These are phyloP conservation scores for Ostrea edulis DNA, from an alignment of 1,140 invertebrate genomes.

Conservation along the genomic window DNA sequence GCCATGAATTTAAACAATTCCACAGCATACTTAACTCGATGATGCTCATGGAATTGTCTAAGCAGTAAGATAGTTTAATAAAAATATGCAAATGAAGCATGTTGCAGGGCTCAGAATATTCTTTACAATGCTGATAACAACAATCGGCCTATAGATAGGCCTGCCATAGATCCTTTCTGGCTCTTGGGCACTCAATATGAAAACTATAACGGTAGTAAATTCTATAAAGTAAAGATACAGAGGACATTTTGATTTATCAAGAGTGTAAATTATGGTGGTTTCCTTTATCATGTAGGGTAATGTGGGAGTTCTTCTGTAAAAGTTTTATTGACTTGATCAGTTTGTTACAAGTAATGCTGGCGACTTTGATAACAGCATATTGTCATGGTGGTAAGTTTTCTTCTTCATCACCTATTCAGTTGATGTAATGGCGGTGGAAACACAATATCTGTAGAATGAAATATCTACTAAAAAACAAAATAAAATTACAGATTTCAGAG, in stretches of 20 bases:
- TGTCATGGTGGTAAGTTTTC: not conserved
- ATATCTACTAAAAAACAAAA: not conserved
- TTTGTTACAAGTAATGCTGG: too few species aligned
- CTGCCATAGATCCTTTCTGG: not conserved
- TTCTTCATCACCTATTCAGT: not conserved
- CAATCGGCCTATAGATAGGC: not conserved
- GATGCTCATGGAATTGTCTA: too few species aligned
- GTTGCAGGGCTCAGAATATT: not conserved
- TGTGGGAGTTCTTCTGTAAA: not conserved
- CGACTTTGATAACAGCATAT: not conserved
- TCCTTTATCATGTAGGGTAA: not conserved
- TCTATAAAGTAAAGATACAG: not conserved
- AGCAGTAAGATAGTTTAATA: too few species aligned
- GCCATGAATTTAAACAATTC: too few species aligned
- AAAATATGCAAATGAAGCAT: too few species aligned
- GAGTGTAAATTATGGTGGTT: not conserved
- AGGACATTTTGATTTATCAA: not conserved
- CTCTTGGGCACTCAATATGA: not conserved
- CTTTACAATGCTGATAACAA: not conserved
- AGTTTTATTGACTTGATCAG: not conserved
- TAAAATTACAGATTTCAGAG: not conserved
- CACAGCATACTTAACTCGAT: too few species aligned
- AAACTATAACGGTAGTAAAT: not conserved
- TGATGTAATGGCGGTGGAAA: not conserved
- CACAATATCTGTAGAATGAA: not conserved